These are phyloP conservation scores for Acipenser transmontanus DNA, from an alignment of 2,797 vertebrate species.

Conservation along the genomic window DNA sequence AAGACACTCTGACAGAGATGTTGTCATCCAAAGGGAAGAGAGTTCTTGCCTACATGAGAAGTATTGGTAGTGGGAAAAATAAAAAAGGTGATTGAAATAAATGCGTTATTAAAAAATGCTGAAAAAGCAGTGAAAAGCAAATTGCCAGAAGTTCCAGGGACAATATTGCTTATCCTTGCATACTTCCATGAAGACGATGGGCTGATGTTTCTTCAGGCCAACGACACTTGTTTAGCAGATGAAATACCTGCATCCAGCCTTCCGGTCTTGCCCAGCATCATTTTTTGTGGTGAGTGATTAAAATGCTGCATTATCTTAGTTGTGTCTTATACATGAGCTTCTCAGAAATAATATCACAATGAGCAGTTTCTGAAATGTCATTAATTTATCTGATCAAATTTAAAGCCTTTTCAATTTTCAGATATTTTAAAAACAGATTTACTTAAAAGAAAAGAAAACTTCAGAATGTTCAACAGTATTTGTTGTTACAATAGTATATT, in stretches of 20 bases:
- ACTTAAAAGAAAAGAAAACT: too few relatives aligned
- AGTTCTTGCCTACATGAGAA: conserved; percentile 10
- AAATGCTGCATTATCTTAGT: not conserved
- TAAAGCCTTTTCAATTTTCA: too few relatives aligned
- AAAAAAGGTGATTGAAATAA: not conserved
- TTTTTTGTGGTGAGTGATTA: conserved; percentile 11
- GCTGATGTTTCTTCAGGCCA: not conserved
- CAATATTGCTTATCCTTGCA: not conserved
- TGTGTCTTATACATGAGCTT: not conserved
- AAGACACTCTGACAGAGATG: not conserved
- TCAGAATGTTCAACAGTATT: too few relatives aligned
- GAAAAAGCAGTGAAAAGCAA: not conserved
- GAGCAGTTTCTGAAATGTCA: too few relatives aligned
- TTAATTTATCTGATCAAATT: too few relatives aligned
- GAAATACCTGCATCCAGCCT: not conserved
- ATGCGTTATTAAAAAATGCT: not conserved
- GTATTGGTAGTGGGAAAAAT: not conserved
- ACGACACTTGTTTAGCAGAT: not conserved
- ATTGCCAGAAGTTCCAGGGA: not conserved
- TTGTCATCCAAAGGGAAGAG: conserved; percentile 10
- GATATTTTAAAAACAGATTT: too few relatives aligned
- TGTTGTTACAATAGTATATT: too few relatives aligned
- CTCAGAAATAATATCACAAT: too few relatives aligned
- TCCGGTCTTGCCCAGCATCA: not conserved
- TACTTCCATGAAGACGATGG: not conserved